phyloP scores from a whole-genome alignment of 2,888 invertebrate genomes.

The Microctonus brassicae region DNA sequence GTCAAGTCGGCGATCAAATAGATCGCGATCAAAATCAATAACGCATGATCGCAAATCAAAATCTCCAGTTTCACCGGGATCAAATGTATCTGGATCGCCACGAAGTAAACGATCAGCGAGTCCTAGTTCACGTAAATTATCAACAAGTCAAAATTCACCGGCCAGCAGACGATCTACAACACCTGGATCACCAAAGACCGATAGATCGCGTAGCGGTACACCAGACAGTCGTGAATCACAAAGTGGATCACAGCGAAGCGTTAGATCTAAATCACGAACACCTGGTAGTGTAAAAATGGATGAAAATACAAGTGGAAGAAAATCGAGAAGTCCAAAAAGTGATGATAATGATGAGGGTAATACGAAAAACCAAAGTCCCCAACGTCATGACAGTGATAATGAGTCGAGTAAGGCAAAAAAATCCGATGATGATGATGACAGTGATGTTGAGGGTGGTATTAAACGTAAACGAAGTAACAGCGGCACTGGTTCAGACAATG shows the following conservation, averaged over 20 bases:
- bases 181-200: constrained; percentile 53
- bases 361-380: constrained; percentile 49
- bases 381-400: constrained; percentile 58
- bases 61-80: constrained; percentile 55
- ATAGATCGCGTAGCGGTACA: constrained; percentile 48
- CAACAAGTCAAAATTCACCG: constrained; percentile 65
- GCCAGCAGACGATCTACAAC: constrained; percentile 57
- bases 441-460: constrained; percentile 59
- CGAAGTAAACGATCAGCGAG: constrained; percentile 42
- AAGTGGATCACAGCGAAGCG: constrained; percentile 45
- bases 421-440: constrained; percentile 67
- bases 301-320: not conserved
- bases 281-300: not conserved
- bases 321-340: constrained; percentile 40
- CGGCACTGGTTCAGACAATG: constrained; percentile 60
- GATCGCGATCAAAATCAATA: constrained; percentile 48
- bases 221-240: constrained; percentile 46
- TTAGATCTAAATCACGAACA: constrained; percentile 46
- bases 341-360: constrained; percentile 51
- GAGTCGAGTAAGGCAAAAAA: constrained; percentile 38
- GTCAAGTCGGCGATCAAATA: constrained; percentile 39
- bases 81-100: constrained; percentile 50
- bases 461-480: constrained; percentile 63
- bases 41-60: constrained; percentile 57
- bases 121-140: constrained; percentile 30